Percentiles rank a stretch among this genome's conserved stretches.
These are phyloP conservation scores for Drosophila longiperda DNA, from an alignment of 2,888 invertebrate species.

Conservation along the genomic window DNA sequence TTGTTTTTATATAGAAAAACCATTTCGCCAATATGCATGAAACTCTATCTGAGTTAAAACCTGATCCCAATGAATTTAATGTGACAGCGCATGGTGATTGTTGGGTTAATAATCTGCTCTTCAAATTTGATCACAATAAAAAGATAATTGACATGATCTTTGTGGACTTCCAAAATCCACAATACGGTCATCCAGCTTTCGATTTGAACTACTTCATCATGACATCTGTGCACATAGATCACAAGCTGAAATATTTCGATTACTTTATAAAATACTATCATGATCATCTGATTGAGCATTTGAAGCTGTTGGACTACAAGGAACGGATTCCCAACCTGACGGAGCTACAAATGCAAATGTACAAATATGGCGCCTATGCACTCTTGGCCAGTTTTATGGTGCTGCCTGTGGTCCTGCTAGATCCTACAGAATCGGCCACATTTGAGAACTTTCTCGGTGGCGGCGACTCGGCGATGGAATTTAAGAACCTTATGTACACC, in stretches of 20 bases:
- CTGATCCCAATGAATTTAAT: constrained; percentile 68
- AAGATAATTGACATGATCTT: constrained; percentile 71
- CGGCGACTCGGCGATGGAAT: constrained; percentile 32
- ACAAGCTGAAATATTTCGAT: constrained; percentile 80
- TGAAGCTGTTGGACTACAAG: constrained; percentile 71
- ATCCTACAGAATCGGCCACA: constrained; percentile 74
- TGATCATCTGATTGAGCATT: constrained; percentile 71
- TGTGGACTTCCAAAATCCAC: constrained; percentile 81
- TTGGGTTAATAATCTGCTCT: constrained; percentile 81
- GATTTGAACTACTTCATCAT: constrained; percentile 81
- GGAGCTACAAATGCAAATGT: constrained; percentile 70
- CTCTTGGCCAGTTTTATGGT: constrained; percentile 47
- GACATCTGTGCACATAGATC: constrained; percentile 76
- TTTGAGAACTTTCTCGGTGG: constrained; percentile 74
- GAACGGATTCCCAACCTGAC: constrained; percentile 69
- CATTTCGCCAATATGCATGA: constrained; percentile 44
- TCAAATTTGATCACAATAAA: constrained; percentile 66
- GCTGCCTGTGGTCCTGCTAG: constrained; percentile 76
- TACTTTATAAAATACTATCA: constrained; percentile 80
- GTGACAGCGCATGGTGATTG: constrained; percentile 80
- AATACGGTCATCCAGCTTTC: constrained; percentile 70
- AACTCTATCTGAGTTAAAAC: constrained; percentile 1
- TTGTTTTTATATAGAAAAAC: constrained; percentile 37
- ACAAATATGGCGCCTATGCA: constrained; percentile 68
- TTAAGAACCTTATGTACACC: constrained; percentile 67